These are phyloP conservation scores for Octopus bimaculoides DNA, from an alignment of 1,140 invertebrate genomes.

Conservation along the genomic window DNA sequence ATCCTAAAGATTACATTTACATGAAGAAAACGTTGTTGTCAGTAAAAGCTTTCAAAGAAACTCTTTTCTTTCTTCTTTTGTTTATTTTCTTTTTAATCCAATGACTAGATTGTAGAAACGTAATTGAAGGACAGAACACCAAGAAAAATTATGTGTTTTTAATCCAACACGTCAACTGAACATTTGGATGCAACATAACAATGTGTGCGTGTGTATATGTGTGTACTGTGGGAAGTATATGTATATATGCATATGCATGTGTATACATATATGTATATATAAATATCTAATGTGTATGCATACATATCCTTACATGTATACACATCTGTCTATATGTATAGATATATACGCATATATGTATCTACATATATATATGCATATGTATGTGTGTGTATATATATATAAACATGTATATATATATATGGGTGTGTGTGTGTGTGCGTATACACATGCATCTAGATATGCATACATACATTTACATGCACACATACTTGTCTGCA, in stretches of 20 bases:
- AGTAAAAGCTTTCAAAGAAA: too few relatives aligned
- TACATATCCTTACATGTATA: background rate
- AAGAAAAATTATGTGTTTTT: background rate
- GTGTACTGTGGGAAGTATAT: slow-evolving; percentile 5
- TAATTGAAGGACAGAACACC: too few relatives aligned
- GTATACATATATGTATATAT: background rate
- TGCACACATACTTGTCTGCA: too few relatives aligned
- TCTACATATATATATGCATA: background rate
- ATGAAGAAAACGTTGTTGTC: too few relatives aligned
- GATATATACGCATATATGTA: background rate
- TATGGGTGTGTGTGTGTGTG: background rate
- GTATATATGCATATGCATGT: slow-evolving; percentile 5
- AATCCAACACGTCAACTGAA: background rate
- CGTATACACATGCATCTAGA: too few relatives aligned
- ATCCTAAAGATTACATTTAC: too few relatives aligned
- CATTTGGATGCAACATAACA: background rate
- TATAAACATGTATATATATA: background rate
- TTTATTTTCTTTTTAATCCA: too few relatives aligned
- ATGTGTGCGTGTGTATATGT: slow-evolving; percentile 13
- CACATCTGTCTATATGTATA: background rate
- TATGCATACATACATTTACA: too few relatives aligned
- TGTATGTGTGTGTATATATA: background rate
- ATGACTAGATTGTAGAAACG: too few relatives aligned
- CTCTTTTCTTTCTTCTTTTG: too few relatives aligned
- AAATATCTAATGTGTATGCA: background rate